phyloP scores from a whole-genome alignment of 2,113 vertebrate species.

The Psittacula cyanocephala region DNA sequence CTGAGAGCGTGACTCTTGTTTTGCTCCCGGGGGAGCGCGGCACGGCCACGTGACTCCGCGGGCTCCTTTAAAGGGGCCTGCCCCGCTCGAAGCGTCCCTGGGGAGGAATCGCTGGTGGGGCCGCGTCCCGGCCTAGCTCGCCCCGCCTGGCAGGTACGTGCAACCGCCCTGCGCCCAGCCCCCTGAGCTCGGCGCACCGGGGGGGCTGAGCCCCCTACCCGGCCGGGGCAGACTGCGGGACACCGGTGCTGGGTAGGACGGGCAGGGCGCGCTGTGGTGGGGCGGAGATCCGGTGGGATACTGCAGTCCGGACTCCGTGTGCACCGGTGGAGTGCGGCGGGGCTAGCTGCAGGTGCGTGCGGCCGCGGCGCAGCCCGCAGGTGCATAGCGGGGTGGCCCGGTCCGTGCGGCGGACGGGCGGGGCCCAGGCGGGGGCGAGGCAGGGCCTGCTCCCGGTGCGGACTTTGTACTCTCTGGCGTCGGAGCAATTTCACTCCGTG shows the following conservation, averaged over 20 bases:
- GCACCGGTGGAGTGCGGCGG: too few species aligned
- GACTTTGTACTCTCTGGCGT: conserved; percentile 61
- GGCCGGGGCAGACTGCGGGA: not conserved
- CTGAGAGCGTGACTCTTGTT: not conserved
- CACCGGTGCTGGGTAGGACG: too few species aligned
- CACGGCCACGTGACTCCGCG: not conserved
- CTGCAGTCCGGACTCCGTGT: not conserved
- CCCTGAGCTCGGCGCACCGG: not conserved
- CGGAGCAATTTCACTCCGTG: not conserved
- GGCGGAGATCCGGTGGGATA: not conserved
- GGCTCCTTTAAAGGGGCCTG: not conserved
- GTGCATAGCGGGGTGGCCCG: not conserved
- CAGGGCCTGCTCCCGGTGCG: not conserved
- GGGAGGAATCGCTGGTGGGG: not conserved
- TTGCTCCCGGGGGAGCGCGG: not conserved
- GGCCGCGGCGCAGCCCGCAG: not conserved
- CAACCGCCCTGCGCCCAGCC: not conserved
- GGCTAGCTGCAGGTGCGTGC: not conserved
- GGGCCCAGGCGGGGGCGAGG: not conserved
- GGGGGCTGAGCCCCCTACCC: not conserved
- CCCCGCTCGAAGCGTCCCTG: fast-evolving
- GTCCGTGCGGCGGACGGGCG: too few species aligned
- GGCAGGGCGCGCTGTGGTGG: too few species aligned
- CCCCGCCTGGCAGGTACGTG: not conserved
- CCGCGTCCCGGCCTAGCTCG: fast-evolving